Conservation (phyloP, 2,113 vertebrate genomes). For the Argyrosomus japonicus region DNA sequence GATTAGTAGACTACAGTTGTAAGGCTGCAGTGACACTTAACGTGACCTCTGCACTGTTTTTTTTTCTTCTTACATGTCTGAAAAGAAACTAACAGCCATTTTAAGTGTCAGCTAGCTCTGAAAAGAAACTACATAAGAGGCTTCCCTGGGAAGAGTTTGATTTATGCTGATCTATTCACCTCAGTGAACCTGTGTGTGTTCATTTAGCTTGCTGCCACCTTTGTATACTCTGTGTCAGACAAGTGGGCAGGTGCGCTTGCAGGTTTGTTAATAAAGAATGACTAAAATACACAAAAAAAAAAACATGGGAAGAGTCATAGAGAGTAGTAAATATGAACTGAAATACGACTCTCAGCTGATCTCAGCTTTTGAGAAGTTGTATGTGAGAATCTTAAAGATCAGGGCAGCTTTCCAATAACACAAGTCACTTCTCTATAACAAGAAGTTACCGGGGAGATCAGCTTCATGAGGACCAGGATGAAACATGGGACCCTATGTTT, state of each 20-base stretch:
- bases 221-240: constrained; percentile 3
- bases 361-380: not conserved
- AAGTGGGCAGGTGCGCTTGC: not conserved
- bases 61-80: not conserved
- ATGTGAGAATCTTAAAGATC: not conserved
- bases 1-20: not conserved
- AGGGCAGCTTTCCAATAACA: not conserved
- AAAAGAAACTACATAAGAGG: not conserved
- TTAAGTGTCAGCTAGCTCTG: not conserved
- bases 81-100: not conserved
- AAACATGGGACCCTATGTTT: constrained; percentile 7
- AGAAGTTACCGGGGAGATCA: not conserved
- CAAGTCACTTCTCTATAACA: not conserved
- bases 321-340: not conserved
- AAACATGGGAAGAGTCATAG: not conserved
- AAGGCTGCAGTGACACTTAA: not conserved
- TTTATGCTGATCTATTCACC: not conserved
- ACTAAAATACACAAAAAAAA: not conserved
- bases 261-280: not conserved
- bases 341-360: constrained; percentile 7
- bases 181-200: not conserved
- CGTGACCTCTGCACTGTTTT: constrained; percentile 1
- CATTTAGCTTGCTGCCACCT: not conserved
- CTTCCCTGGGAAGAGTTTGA: not conserved
- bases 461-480: not conserved